phyloP scores from a whole-genome alignment of 2,113 vertebrate species.

The Hippocampus zosterae region DNA sequence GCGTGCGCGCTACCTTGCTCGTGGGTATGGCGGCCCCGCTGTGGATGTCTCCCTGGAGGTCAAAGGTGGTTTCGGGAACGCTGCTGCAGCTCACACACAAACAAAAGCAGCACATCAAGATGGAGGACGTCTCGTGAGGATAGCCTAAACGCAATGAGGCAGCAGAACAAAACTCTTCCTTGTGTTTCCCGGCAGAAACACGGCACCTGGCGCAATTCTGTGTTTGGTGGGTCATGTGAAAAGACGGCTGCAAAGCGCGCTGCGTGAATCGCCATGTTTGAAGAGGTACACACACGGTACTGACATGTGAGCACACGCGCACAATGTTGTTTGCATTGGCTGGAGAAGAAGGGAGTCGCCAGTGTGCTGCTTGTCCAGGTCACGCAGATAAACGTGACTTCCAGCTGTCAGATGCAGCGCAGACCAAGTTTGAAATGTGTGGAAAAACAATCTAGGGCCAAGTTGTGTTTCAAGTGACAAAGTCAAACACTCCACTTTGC shows the following conservation, averaged over 20 bases:
- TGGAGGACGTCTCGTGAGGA: background rate
- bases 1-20: conserved; percentile 81
- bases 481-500: background rate
- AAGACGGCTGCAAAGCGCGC: background rate
- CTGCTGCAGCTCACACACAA: conserved; percentile 62
- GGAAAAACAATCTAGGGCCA: too few species aligned
- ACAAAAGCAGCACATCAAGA: conserved; percentile 23
- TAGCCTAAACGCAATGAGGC: too few species aligned
- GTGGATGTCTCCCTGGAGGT: conserved; percentile 89
- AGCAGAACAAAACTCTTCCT: background rate
- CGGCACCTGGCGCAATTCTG: background rate
- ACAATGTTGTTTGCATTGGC: background rate
- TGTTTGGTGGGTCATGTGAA: background rate
- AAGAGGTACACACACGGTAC: too few species aligned
- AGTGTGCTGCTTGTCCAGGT: background rate
- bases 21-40: conserved; percentile 79
- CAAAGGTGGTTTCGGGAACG: conserved; percentile 91
- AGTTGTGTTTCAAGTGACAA: background rate
- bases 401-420: background rate
- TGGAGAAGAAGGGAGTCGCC: background rate
- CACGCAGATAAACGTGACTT: background rate
- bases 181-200: background rate
- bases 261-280: too few species aligned
- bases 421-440: background rate
- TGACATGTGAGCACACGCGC: background rate